These are phyloP conservation scores for Brachymystax lenok DNA, from an alignment of 2,797 vertebrate species.

Conservation along the genomic window DNA sequence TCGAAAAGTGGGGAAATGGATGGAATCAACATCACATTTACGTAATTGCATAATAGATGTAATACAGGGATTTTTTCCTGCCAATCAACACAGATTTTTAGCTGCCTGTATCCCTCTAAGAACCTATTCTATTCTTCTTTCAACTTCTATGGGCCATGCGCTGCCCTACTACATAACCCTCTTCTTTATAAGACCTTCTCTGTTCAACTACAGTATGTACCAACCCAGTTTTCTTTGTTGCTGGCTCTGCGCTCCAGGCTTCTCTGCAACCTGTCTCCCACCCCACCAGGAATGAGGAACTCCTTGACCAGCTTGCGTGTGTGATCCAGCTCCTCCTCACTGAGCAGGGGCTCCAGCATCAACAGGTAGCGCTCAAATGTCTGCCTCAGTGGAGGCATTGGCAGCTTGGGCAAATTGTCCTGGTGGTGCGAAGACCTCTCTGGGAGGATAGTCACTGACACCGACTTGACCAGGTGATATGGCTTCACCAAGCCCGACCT, in stretches of 20 bases:
- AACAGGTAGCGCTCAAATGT: constrained; percentile 87
- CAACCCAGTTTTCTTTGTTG: constrained; percentile 94
- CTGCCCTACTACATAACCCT: neutral
- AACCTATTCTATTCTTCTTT: neutral
- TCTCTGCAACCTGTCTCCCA: constrained; percentile 92
- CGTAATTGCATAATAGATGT: neutral
- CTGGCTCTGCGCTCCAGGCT: constrained; percentile 86
- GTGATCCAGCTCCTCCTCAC: constrained; percentile 86
- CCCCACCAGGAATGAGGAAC: constrained; percentile 82
- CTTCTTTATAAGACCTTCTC: neutral
- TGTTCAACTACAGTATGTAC: neutral
- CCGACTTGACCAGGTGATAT: constrained; percentile 75
- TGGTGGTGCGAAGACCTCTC: constrained; percentile 83
- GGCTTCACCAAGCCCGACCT: constrained; percentile 71
- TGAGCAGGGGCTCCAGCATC: constrained; percentile 86
- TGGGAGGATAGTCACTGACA: constrained; percentile 66
- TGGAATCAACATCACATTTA: neutral
- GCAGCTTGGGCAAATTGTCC: constrained; percentile 85
- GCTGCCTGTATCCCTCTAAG: no score
- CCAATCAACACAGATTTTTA: neutral
- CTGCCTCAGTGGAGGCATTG: constrained; percentile 87
- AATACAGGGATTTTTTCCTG: neutral
- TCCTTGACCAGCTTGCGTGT: constrained; percentile 84
- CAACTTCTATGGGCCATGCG: neutral
- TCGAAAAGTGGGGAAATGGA: neutral